phyloP scores from a whole-genome alignment of 2,888 invertebrate genomes.

The Abrostola tripartita region DNA sequence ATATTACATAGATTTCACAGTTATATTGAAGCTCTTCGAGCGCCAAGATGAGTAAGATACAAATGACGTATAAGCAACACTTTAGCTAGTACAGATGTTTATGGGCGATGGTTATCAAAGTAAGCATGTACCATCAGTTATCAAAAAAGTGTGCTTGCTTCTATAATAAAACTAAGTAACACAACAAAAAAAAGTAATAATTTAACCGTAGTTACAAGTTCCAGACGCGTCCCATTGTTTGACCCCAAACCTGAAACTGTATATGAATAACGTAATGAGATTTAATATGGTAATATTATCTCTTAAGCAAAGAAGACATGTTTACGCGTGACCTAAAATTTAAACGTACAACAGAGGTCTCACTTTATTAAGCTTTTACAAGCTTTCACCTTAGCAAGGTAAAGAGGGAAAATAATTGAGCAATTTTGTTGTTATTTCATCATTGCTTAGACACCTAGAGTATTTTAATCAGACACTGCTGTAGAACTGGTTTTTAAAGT shows the following conservation, averaged over 20 bases:
- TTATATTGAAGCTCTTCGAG: too few relatives aligned
- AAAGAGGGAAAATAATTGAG: background rate
- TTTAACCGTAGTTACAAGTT: conserved; percentile 10
- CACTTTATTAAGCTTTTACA: conserved; percentile 11
- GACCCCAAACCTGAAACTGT: conserved; percentile 27
- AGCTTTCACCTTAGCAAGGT: background rate
- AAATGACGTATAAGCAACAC: too few relatives aligned
- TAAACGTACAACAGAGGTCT: conserved; percentile 1
- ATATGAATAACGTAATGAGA: conserved; percentile 29
- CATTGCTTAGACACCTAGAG: background rate
- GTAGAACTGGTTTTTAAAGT: too few relatives aligned
- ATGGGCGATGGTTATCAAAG: too few relatives aligned
- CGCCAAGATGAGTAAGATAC: too few relatives aligned
- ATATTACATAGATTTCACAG: too few relatives aligned
- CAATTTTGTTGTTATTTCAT: background rate
- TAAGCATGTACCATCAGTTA: too few relatives aligned
- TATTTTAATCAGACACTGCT: background rate
- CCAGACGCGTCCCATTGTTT: conserved; percentile 30
- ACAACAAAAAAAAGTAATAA: background rate
- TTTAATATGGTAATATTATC: conserved; percentile 45
- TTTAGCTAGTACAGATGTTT: too few relatives aligned
- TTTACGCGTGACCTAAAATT: conserved; percentile 33
- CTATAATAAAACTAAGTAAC: conserved; percentile 1
- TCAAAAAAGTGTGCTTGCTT: too few relatives aligned
- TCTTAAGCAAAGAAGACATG: conserved; percentile 39